These are phyloP conservation scores for Patella pellucida DNA, from an alignment of 2,888 invertebrate species.

Conservation along the genomic window DNA sequence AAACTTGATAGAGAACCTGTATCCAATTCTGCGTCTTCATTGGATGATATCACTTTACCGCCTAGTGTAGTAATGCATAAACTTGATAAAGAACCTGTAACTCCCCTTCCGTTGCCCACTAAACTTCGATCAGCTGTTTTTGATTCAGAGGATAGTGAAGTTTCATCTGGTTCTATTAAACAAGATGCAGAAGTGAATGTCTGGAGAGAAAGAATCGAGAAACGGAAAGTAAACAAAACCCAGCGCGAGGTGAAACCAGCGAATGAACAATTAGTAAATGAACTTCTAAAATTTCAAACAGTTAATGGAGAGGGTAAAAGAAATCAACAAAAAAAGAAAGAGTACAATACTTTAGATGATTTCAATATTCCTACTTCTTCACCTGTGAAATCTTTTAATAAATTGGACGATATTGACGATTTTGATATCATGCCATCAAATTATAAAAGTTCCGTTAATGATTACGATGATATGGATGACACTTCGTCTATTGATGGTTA, in stretches of 20 bases:
- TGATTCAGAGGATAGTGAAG: background rate
- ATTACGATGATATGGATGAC: conserved; percentile 40
- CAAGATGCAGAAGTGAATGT: background rate
- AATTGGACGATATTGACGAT: background rate
- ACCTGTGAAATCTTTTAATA: background rate
- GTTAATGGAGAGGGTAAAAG: background rate
- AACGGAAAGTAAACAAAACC: background rate
- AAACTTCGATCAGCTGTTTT: background rate
- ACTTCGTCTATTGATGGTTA: conserved; percentile 28
- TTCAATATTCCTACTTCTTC: background rate
- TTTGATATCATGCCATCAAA: background rate
- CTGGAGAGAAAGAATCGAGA: background rate
- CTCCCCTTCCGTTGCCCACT: background rate
- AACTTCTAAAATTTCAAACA: background rate
- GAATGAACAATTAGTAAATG: background rate
- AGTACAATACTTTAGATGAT: conserved; percentile 6
- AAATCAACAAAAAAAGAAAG: background rate
- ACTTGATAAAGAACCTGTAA: background rate
- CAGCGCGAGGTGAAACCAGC: background rate
- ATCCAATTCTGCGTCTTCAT: background rate
- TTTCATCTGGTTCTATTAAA: background rate
- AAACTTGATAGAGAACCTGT: background rate
- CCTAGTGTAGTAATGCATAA: background rate
- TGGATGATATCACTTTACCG: conserved; percentile 16
- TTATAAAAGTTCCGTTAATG: too few species aligned